A percentile compares a stretch with the other conserved stretches of the same genome.
These are phyloP conservation scores for Exaiptasia diaphana DNA, from an alignment of 64 coral and sea anemone species.

Conservation along the genomic window DNA sequence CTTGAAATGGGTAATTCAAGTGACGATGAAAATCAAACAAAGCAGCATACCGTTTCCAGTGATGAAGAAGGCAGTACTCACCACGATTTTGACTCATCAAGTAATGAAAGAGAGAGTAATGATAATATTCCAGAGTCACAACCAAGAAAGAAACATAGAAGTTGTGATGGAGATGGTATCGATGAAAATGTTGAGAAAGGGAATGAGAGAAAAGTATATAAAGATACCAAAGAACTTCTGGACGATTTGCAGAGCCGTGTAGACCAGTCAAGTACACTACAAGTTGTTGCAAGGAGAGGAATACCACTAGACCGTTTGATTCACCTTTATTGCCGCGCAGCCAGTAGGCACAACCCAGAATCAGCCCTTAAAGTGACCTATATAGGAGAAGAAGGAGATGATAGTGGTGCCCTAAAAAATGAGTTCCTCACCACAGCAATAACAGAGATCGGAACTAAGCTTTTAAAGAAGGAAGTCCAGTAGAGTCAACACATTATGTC, in stretches of 20 bases:
- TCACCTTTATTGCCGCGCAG: constrained; percentile 26
- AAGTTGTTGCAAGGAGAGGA: constrained; percentile 37
- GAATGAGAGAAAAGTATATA: background rate
- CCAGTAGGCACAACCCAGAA: constrained; percentile 44
- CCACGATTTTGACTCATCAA: background rate
- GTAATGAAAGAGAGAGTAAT: background rate
- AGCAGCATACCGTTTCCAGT: background rate
- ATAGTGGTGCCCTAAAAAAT: constrained; percentile 37
- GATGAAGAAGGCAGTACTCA: background rate
- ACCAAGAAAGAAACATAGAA: constrained; percentile 1
- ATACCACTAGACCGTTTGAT: constrained; percentile 35
- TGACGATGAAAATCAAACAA: background rate
- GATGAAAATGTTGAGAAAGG: constrained; percentile 24
- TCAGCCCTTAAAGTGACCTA: constrained; percentile 38
- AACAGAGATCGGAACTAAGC: constrained; percentile 3
- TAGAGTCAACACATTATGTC: constrained; percentile 9
- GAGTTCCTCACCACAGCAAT: constrained; percentile 42
- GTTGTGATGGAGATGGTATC: constrained; percentile 9
- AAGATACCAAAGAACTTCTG: constrained; percentile 33
- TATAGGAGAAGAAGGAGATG: constrained; percentile 54
- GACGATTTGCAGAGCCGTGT: constrained; percentile 52
- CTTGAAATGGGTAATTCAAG: constrained; percentile 2
- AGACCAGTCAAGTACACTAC: constrained; percentile 18
- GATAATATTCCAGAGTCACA: background rate
- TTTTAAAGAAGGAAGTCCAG: constrained; percentile 4